Percentiles rank a stretch among this genome's conserved stretches.
phyloP scores from a whole-genome alignment of 1,140 invertebrate genomes.

The Drosophila albomicans region DNA sequence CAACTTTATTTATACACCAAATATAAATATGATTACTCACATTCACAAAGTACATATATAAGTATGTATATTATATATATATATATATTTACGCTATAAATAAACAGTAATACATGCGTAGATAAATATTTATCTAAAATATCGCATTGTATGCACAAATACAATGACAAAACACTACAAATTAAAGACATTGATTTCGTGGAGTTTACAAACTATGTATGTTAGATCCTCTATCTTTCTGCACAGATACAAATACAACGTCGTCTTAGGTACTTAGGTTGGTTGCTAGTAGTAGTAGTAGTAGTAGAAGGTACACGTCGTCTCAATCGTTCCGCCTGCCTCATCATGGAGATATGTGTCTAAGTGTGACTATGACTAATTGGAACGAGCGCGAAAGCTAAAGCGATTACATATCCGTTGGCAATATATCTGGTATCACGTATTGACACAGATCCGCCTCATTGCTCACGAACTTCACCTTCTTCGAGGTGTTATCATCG shows the following conservation, averaged over 20 bases:
- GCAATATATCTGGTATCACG: conserved; percentile 91
- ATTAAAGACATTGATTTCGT: conserved; percentile 68
- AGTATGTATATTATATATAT: conserved; percentile 32
- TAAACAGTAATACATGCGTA: conserved; percentile 47
- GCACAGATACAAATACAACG: conserved; percentile 35
- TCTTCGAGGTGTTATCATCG: conserved; percentile 90
- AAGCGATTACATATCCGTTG: conserved; percentile 87
- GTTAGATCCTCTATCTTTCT: conserved; percentile 39
- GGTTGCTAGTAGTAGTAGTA: conserved; percentile 50
- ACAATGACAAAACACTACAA: conserved; percentile 50
- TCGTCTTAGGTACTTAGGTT: conserved; percentile 59
- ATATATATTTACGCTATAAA: conserved; percentile 52
- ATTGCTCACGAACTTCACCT: conserved; percentile 89
- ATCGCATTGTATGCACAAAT: conserved; percentile 68
- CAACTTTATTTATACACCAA: conserved; percentile 74
- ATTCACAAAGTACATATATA: conserved; percentile 39
- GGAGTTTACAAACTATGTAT: conserved; percentile 55
- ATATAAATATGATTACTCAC: conserved; percentile 65
- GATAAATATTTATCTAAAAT: conserved; percentile 77
- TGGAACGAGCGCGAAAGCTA: conserved; percentile 1
- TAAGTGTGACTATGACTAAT: conserved; percentile 72
- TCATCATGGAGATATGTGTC: conserved; percentile 71
- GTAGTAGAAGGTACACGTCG: conserved; percentile 48
- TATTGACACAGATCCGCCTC: conserved; percentile 90
- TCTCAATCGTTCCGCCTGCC: conserved; percentile 17